Evolutionary conservation across 1,140 invertebrate genomes (phyloP), one percentile per base, ranked within the genome.

Genomic region (Hypothenemus hampei): DNA sequence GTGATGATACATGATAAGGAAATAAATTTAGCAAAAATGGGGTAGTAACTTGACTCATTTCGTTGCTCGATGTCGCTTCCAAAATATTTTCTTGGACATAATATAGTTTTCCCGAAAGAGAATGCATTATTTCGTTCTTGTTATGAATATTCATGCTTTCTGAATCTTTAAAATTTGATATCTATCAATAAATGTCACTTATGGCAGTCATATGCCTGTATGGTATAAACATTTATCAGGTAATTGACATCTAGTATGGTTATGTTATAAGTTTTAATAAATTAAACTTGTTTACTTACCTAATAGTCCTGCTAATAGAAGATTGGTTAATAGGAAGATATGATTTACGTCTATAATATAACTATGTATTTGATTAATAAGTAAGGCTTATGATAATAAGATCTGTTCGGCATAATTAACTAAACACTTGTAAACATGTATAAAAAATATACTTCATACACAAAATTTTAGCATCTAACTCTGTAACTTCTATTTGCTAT

Each of bases 241-340:
- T n/a, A n/a, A n/a, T n/a, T n/a, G n/a, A n/a, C n/a, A n/a, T n/a
- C n/a, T n/a, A n/a, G n/a, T n/a, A n/a, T n/a, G n/a, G n/a, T n/a
- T n/a, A n/a, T n/a, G n/a, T n/a, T n/a, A n/a, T n/a, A n/a, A n/a
- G n/a, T n/a, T n/a, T n/a, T n/a, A n/a, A n/a, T 37, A 13, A 37
- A 13, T 56, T 58, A 51, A 55, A 56, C 54, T 58, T 61, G 51
- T 59, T 58, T 59, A 62, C 56, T 56, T 62, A 59, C 55, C 59
- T 47, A 43, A 43, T 43, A 22, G 11, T 23, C 23, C 11, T 43
- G 11, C 11, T 43, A 23, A 57, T 54, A 45, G 31, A 31, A 46
- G 55, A 52, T 59, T 51, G 55, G 52, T 29, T 26, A 53, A 58
- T 35, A 11, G 39, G 53, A 54, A 16, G 53, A 50, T 43, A 43